These are phyloP conservation scores for Mimachlamys varia DNA, from an alignment of 2,888 invertebrate genomes.

Conservation along the genomic window DNA sequence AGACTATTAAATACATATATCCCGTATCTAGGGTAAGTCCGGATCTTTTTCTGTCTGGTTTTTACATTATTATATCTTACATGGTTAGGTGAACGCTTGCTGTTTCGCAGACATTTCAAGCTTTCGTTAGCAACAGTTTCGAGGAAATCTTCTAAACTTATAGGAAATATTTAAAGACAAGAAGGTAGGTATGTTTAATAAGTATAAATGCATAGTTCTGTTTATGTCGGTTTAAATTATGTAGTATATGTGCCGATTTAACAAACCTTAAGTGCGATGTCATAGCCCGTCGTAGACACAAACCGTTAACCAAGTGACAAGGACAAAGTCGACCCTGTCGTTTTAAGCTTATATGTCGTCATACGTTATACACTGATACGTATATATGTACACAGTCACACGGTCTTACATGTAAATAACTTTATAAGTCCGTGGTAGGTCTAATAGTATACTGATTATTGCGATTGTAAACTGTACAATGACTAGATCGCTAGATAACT, in stretches of 20 bases:
- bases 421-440: no score
- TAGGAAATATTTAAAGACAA: not conserved
- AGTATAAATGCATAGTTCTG: not conserved
- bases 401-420: no score
- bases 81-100: not conserved
- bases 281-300: not conserved
- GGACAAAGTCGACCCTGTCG: no score
- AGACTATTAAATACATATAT: no score
- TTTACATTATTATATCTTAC: not conserved
- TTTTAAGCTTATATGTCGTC: no score
- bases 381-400: no score
- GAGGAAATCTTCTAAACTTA: not conserved
- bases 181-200: not conserved
- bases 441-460: no score
- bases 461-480: no score
- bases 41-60: slow-evolving; percentile 23
- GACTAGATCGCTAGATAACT: no score
- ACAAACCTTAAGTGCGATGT: not conserved
- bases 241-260: not conserved
- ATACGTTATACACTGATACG: no score
- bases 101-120: not conserved
- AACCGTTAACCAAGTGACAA: not conserved
- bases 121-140: not conserved
- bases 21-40: no score
- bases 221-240: not conserved